Conservation (phyloP, 1,140 invertebrate genomes). For the Danaus plexippus region DNA sequence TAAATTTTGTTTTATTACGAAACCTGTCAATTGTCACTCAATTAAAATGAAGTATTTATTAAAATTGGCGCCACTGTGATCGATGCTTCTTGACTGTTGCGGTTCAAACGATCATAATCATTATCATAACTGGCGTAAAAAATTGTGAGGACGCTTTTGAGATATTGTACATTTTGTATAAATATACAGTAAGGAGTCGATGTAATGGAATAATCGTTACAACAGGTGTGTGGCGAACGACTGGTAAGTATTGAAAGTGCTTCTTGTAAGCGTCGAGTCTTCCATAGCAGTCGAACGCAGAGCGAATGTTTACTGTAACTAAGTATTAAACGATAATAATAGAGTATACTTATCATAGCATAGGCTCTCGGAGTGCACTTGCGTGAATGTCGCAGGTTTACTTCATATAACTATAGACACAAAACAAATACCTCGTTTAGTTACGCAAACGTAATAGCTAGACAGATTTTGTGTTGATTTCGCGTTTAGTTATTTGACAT, state of each 20-base stretch:
- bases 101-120: too few species aligned
- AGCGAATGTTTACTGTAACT: conserved; percentile 56
- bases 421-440: conserved; percentile 69
- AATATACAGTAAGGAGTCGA: conserved; percentile 60
- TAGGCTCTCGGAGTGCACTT: conserved; percentile 40
- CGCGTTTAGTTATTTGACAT: conserved; percentile 67
- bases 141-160: conserved; percentile 57
- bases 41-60: too few species aligned
- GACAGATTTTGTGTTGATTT: conserved; percentile 59
- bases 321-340: conserved; percentile 72
- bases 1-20: too few species aligned
- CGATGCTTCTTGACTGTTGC: too few species aligned
- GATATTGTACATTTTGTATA: conserved; percentile 69
- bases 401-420: conserved; percentile 59
- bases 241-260: conserved; percentile 63
- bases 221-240: conserved; percentile 54
- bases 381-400: conserved; percentile 28
- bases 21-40: too few species aligned
- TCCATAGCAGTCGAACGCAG: conserved; percentile 66
- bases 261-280: conserved; percentile 69
- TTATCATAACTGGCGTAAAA: conserved; percentile 35
- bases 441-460: conserved; percentile 62
- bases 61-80: too few species aligned
- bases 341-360: conserved; percentile 62
- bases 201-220: conserved; percentile 53